Evolutionary conservation across 2,797 vertebrate genomes (phyloP).

Genomic region (Agapornis canus): DNA sequence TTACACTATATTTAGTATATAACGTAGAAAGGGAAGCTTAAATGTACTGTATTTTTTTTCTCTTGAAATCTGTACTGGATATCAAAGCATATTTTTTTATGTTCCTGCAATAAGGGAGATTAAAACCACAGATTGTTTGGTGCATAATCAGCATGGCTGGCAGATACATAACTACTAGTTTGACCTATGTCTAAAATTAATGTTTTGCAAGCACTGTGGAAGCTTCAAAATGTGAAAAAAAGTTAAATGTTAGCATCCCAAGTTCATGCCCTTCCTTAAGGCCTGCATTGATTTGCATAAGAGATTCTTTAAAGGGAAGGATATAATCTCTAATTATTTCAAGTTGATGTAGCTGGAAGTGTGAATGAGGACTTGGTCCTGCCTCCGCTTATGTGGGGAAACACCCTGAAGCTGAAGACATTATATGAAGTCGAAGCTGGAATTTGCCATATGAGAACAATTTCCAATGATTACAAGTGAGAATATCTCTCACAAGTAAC

Average conservation of each 20-base stretch:
- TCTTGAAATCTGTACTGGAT: constrained; percentile 14
- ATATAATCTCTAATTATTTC: neutral
- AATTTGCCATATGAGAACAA: neutral
- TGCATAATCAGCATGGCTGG: neutral
- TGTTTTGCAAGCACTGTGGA: constrained; percentile 35
- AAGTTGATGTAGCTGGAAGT: neutral
- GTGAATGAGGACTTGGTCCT: neutral
- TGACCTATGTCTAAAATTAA: neutral
- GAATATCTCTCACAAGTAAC: neutral
- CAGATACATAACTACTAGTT: neutral
- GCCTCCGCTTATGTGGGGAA: neutral
- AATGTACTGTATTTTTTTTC: constrained; percentile 35
- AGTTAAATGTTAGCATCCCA: neutral
- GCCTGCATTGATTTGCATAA: neutral
- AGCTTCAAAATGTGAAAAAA: constrained; percentile 55
- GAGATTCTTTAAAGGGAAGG: neutral
- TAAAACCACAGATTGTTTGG: neutral
- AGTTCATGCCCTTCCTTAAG: neutral
- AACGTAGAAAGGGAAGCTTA: constrained; percentile 9
- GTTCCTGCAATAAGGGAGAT: neutral
- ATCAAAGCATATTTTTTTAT: neutral
- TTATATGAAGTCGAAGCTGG: neutral
- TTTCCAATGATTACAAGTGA: neutral
- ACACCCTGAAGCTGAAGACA: neutral
- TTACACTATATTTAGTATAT: constrained; percentile 8